A percentile compares a stretch with the other conserved stretches of the same genome.
These are phyloP conservation scores for Epistrophe grossulariae DNA, from an alignment of 2,888 invertebrate genomes.

Conservation along the genomic window DNA sequence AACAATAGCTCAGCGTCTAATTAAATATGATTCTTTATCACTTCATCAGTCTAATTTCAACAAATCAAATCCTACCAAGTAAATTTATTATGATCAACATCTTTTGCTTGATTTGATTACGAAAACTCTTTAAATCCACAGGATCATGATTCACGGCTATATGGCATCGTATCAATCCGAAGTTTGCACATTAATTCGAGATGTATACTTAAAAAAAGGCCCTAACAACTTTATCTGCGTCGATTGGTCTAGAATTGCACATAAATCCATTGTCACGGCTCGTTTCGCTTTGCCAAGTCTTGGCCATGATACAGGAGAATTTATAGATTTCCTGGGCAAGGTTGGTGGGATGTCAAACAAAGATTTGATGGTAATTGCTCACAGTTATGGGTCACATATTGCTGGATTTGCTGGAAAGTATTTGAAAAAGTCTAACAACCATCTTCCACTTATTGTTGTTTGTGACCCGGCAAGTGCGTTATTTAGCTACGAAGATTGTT, in stretches of 20 bases:
- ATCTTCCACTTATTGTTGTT: constrained; percentile 85
- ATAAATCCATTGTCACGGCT: background rate
- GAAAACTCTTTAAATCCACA: background rate
- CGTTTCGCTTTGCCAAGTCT: background rate
- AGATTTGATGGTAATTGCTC: constrained; percentile 85
- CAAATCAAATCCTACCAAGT: constrained; percentile 3
- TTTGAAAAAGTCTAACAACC: background rate
- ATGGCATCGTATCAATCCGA: background rate
- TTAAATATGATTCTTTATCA: background rate
- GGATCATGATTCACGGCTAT: constrained; percentile 12
- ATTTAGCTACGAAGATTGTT: constrained; percentile 78
- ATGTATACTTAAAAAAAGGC: background rate
- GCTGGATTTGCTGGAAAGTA: constrained; percentile 84
- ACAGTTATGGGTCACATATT: constrained; percentile 86
- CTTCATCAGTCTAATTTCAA: background rate
- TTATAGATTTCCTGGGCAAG: constrained; percentile 83
- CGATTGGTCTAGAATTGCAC: background rate
- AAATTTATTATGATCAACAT: background rate
- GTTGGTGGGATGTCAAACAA: constrained; percentile 77
- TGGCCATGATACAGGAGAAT: constrained; percentile 79
- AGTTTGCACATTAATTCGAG: background rate
- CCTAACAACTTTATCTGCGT: constrained; percentile 17
- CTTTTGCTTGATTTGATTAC: background rate
- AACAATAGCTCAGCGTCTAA: background rate
- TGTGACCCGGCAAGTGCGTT: constrained; percentile 81